A percentile compares a stretch with the other conserved stretches of the same genome.
These are phyloP conservation scores for Mycteria americana DNA, from an alignment of 2,797 vertebrate genomes.

Conservation along the genomic window DNA sequence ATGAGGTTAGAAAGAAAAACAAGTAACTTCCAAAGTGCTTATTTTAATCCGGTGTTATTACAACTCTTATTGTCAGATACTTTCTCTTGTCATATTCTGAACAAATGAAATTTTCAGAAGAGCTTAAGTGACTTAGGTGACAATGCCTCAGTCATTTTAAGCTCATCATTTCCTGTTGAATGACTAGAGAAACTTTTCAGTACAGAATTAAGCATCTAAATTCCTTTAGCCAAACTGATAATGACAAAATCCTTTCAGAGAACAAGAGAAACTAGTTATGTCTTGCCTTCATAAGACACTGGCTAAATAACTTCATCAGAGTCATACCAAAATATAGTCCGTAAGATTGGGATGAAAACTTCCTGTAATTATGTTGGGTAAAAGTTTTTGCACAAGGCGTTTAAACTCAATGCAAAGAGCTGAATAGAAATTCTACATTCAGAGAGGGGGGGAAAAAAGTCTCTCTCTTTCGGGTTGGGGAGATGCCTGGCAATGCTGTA, in stretches of 20 bases:
- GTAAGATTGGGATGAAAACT: neutral
- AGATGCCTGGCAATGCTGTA: neutral
- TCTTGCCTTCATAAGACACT: neutral
- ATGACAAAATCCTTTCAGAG: neutral
- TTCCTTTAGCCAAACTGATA: neutral
- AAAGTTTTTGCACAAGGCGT: neutral
- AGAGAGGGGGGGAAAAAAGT: accelerated
- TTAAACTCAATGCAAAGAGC: neutral
- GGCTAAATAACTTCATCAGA: neutral
- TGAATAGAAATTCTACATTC: neutral
- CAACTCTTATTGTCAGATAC: neutral
- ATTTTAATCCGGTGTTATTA: neutral
- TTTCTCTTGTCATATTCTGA: neutral
- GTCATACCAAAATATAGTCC: neutral
- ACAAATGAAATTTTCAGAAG: neutral
- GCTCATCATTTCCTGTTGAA: neutral
- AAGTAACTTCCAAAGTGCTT: neutral
- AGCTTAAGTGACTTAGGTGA: neutral
- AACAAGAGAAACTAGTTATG: neutral
- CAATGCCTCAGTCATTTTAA: neutral
- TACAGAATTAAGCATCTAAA: neutral
- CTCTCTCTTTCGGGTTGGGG: neutral
- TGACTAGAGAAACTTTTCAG: neutral
- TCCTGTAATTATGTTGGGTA: neutral
- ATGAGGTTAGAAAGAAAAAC: neutral